Percentiles rank a stretch among this genome's conserved stretches.
phyloP scores from a whole-genome alignment of 2,888 invertebrate genomes.

The Lamproptera curius region DNA sequence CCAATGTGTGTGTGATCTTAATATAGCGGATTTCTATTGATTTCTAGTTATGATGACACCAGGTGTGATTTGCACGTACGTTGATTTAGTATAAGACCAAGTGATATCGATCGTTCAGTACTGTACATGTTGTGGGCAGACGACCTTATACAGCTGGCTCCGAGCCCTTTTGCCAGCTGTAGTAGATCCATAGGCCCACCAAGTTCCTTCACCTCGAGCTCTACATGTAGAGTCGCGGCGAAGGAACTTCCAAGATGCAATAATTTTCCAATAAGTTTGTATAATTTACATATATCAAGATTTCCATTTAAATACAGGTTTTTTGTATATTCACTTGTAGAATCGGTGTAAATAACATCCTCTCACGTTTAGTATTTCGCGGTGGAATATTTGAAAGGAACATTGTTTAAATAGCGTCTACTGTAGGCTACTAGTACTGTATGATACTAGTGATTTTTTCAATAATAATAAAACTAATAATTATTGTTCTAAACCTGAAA shows the following conservation, averaged over 20 bases:
- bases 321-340: constrained; percentile 44
- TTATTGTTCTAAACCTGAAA: constrained; percentile 66
- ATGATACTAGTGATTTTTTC: constrained; percentile 55
- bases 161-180: constrained; percentile 20
- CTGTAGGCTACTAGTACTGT: constrained; percentile 48
- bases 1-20: constrained; percentile 65
- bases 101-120: constrained; percentile 42
- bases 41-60: constrained; percentile 27
- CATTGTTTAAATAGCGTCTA: constrained; percentile 46
- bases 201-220: not conserved
- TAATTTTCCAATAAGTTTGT: constrained; percentile 33
- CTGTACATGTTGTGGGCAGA: constrained; percentile 29
- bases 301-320: constrained; percentile 40
- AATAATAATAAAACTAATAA: constrained; percentile 54
- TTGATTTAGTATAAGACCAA: no score
- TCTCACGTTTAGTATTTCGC: constrained; percentile 48
- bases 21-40: constrained; percentile 22
- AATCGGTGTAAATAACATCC: constrained; percentile 27
- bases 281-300: constrained; percentile 23
- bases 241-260: constrained; percentile 30
- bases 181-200: constrained; percentile 3
- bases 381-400: constrained; percentile 33
- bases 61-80: constrained; percentile 22
- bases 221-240: no score
- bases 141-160: constrained; percentile 15